These are phyloP conservation scores for Boulengeromyrus knoepffleri DNA, from an alignment of 2,113 vertebrate genomes.

Conservation along the genomic window DNA sequence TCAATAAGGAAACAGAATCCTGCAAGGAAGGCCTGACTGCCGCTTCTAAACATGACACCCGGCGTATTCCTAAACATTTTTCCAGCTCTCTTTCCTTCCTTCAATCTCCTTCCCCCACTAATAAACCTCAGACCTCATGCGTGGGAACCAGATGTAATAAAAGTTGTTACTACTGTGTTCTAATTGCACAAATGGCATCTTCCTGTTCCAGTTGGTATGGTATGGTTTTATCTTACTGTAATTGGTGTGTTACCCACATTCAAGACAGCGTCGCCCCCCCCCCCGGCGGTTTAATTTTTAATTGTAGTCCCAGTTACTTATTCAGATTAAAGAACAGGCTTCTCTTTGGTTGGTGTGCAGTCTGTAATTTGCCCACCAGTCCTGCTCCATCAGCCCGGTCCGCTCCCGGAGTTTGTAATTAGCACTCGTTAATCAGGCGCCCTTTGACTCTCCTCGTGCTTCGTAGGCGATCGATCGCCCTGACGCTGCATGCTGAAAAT, in stretches of 20 bases:
- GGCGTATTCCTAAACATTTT: neutral
- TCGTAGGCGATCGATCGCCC: neutral
- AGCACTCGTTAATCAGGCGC: slow-evolving; percentile 4
- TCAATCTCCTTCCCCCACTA: neutral
- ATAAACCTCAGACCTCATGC: neutral
- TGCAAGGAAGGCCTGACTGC: neutral
- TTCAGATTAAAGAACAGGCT: neutral
- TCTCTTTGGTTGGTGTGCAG: neutral
- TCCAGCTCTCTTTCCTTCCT: neutral
- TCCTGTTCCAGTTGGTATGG: neutral
- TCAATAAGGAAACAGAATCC: neutral
- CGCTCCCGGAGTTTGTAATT: neutral
- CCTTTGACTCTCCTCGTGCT: neutral
- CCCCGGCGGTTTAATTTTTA: neutral
- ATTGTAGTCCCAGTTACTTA: neutral
- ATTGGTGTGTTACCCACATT: neutral
- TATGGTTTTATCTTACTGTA: neutral
- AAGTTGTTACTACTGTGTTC: neutral
- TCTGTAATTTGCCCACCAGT: slow-evolving; percentile 19
- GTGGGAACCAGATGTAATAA: neutral
- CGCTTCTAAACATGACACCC: neutral
- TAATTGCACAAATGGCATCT: neutral
- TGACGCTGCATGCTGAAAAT: neutral
- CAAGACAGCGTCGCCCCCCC: neutral
- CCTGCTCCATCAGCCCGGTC: neutral